These are phyloP conservation scores for Narcine bancroftii DNA, from an alignment of 2,113 vertebrate genomes.

Conservation along the genomic window DNA sequence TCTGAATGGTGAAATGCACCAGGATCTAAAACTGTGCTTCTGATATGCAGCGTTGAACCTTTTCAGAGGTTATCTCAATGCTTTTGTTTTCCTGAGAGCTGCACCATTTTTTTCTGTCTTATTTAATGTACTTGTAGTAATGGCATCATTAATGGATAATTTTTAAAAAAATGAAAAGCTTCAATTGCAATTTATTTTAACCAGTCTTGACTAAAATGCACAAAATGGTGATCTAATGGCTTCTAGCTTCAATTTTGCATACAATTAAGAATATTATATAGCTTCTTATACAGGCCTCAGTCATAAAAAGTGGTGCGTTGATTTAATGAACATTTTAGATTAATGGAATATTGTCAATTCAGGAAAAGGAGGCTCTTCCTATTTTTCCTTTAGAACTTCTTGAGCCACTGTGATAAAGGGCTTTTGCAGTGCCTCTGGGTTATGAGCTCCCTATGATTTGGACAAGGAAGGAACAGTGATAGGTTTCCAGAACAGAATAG, in stretches of 20 bases:
- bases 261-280: background rate
- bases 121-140: background rate
- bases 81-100: background rate
- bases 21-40: background rate
- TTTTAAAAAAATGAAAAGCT: background rate
- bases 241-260: background rate
- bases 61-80: background rate
- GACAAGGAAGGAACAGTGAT: no score
- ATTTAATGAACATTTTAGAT: no score
- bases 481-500: no score
- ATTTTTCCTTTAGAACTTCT: no score
- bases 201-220: background rate
- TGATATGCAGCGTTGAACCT: background rate
- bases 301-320: no score
- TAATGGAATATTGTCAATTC: no score
- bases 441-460: no score
- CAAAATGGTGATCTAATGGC: background rate
- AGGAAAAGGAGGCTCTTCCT: no score
- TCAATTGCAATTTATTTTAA: background rate
- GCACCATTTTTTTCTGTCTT: background rate
- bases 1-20: background rate
- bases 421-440: no score
- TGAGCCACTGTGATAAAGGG: no score
- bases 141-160: background rate
- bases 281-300: background rate